Percentiles rank a stretch among this genome's conserved stretches.
These are phyloP conservation scores for Poeciliopsis retropinna DNA, from an alignment of 2,113 vertebrate species.

Conservation along the genomic window DNA sequence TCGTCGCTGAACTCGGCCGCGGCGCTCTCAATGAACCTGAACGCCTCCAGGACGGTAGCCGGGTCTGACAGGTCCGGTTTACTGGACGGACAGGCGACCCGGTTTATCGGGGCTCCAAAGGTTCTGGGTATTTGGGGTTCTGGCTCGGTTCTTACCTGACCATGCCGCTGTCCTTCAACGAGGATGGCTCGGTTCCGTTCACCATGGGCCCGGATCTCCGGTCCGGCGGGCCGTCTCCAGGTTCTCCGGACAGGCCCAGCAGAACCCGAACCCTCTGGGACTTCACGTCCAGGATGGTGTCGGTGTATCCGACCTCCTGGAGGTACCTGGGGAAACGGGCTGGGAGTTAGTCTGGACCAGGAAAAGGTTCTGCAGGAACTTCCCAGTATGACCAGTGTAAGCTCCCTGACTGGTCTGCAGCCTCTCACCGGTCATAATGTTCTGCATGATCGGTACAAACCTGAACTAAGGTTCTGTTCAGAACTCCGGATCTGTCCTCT, in stretches of 20 bases:
- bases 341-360: not conserved
- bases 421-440: not conserved
- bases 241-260: conserved; percentile 88
- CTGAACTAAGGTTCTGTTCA: not conserved
- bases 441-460: not conserved
- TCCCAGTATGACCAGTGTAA: too few relatives aligned
- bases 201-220: conserved; percentile 86
- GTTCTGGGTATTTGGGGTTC: too few relatives aligned
- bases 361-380: too few relatives aligned
- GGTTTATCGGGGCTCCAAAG: too few relatives aligned
- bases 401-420: too few relatives aligned
- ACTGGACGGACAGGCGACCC: conserved; percentile 58
- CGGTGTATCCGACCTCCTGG: conserved; percentile 95
- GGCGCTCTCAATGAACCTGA: conserved; percentile 93
- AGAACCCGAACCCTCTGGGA: conserved; percentile 91
- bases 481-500: not conserved
- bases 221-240: conserved; percentile 82
- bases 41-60: conserved; percentile 90
- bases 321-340: conserved; percentile 83
- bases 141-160: conserved; percentile 78
- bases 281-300: conserved; percentile 96
- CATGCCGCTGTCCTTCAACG: conserved; percentile 84
- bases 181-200: conserved; percentile 89
- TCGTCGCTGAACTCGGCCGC: conserved; percentile 94
- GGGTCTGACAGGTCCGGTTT: conserved; percentile 92